Percentiles rank a stretch among this genome's conserved stretches.
Evolutionary conservation across 2,797 vertebrate genomes (phyloP).

Genomic region (Loriculus beryllinus): DNA sequence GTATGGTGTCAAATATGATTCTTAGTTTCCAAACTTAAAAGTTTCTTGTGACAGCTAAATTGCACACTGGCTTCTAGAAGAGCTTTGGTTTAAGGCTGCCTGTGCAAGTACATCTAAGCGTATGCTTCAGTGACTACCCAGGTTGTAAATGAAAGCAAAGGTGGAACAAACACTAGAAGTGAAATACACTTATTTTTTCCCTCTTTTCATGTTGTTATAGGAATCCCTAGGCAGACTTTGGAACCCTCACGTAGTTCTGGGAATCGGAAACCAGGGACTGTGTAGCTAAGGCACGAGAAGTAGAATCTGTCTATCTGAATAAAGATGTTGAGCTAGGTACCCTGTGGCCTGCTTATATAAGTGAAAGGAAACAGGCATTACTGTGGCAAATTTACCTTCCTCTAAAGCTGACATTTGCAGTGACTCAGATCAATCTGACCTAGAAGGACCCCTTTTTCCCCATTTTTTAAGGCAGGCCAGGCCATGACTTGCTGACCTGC

Average conservation of each 20-base stretch:
- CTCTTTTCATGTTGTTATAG: not conserved
- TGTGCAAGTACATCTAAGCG: not conserved
- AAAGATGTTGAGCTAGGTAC: rapidly evolving
- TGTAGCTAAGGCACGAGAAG: not conserved
- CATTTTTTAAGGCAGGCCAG: not conserved
- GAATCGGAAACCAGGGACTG: not conserved
- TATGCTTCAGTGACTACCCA: not conserved
- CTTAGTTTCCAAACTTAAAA: not conserved
- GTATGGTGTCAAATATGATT: not conserved
- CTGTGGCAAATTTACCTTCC: not conserved
- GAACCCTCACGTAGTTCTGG: not conserved
- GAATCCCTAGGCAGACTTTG: not conserved
- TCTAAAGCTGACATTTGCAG: not conserved
- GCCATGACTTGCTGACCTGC: not conserved
- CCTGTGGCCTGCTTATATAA: not conserved
- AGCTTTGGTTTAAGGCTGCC: not conserved
- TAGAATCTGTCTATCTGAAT: not conserved
- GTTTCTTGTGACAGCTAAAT: not conserved
- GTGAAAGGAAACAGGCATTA: not conserved
- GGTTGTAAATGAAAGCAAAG: not conserved
- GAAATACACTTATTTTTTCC: not conserved
- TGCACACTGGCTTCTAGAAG: not conserved
- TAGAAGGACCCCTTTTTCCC: not conserved
- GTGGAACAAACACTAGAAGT: not conserved
- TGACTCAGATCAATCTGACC: not conserved